These are phyloP conservation scores for Drosophila flavopinicola DNA, from an alignment of 2,888 invertebrate species.

Conservation along the genomic window DNA sequence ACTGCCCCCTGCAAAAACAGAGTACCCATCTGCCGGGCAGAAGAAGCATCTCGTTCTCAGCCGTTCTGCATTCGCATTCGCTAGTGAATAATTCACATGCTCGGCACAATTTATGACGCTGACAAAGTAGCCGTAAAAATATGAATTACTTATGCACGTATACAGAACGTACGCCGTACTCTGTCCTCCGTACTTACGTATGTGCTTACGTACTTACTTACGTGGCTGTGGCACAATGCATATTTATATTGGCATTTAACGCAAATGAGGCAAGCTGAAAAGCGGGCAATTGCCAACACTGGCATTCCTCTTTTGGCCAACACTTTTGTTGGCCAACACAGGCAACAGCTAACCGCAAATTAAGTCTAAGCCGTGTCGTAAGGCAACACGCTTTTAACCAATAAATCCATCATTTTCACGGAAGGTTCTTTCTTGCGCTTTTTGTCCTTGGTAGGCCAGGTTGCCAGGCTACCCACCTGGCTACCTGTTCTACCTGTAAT, in stretches of 20 bases:
- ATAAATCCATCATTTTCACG: conserved; percentile 63
- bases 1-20: no score
- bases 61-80: conserved; percentile 47
- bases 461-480: no score
- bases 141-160: conserved; percentile 69
- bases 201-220: conserved; percentile 5
- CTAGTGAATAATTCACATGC: conserved; percentile 78
- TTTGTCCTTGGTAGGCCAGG: conserved; percentile 27
- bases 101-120: conserved; percentile 72
- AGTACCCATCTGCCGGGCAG: neutral
- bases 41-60: conserved; percentile 31
- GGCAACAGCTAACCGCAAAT: conserved; percentile 62
- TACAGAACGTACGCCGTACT: no score
- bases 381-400: conserved; percentile 53
- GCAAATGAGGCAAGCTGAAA: conserved; percentile 48
- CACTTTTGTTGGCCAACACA: conserved; percentile 32
- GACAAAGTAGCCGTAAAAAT: conserved; percentile 79
- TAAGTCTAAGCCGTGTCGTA: conserved; percentile 55
- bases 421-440: conserved; percentile 23
- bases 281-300: conserved; percentile 20
- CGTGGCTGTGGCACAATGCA: conserved; percentile 25
- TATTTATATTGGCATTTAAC: conserved; percentile 60
- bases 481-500: conserved; percentile 29
- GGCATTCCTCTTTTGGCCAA: no score
- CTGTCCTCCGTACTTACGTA: neutral